phyloP scores from a whole-genome alignment of 2,113 vertebrate species.

The Hylia prasina region DNA sequence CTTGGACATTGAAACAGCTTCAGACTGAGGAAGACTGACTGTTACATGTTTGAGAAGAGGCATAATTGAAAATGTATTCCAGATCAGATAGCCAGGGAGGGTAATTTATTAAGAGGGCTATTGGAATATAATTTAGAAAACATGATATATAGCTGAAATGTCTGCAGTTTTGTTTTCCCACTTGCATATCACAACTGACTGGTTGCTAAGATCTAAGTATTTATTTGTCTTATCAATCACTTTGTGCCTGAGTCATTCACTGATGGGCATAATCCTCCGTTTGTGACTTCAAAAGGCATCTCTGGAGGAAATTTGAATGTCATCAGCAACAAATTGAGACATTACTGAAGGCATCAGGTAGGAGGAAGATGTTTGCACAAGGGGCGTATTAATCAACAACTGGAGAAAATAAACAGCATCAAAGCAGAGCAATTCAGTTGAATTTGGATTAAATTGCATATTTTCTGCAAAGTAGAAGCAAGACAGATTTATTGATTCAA shows the following conservation, averaged over 20 bases:
- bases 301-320: slow-evolving; percentile 50
- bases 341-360: slow-evolving; percentile 14
- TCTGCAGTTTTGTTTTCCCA: background rate
- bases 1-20: background rate
- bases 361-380: slow-evolving; percentile 10
- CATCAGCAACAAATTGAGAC: slow-evolving; percentile 14
- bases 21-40: background rate
- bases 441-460: slow-evolving; percentile 4
- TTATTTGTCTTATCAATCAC: slow-evolving; percentile 60
- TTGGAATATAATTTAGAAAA: background rate
- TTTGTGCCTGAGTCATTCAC: slow-evolving; percentile 42
- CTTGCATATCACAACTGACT: slow-evolving; percentile 41
- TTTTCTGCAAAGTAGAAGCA: background rate
- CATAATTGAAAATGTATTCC: background rate
- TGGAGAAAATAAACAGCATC: background rate
- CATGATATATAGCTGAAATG: background rate
- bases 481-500: background rate
- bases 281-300: slow-evolving; percentile 37
- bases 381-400: background rate
- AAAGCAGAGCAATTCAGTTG: background rate
- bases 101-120: background rate
- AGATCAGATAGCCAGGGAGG: background rate
- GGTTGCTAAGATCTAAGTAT: slow-evolving; percentile 27
- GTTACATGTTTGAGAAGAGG: background rate
- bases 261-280: slow-evolving; percentile 37